Evolutionary conservation across 2,888 invertebrate genomes (phyloP), one percentile per base, ranked within the genome.

Genomic region (Callyntrura guangdongensis): DNA sequence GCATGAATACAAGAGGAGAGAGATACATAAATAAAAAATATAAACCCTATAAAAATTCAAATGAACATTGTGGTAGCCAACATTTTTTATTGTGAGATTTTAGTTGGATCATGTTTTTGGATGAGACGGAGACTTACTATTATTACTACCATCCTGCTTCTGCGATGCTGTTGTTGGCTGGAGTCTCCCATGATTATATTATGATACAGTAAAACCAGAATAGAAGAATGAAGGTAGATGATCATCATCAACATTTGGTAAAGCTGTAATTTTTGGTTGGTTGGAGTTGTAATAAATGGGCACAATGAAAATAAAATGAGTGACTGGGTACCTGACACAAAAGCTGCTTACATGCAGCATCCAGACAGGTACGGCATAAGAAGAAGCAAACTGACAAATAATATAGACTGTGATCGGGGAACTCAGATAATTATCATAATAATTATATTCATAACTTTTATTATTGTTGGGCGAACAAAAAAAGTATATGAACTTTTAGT

Each of bases 391-490:
- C 49, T 20, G 17, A 20, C 77, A 49, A 79, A 79, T 79, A 79
- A 79, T 79, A 81, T 81, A 67, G 47, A 81, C 67, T 87, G 36
- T 36, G 89, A 82, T 81, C 89, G 79, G 56, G 36, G 56, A 79
- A 79, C 79, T 20, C 59, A 56, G 27, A 59, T 83, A 89, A 89
- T 89, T 89, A 83, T 83, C 83, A 89, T 89, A 89, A 79, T 79
- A 79, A 89, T 89, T 79, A 74, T 83, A 59, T 64, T 87, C 79
- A 83, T 83, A 79, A 79, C 74, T 86, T 86, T 86, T 79, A 79
- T 79, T 79, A 79, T 56, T 79, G 79, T 79, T 79, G 56, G 59
- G 79, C 56, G 79, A 79, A 59, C 79, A 79, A 25, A 56, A 56
- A 79, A 79, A 27, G 56, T 79, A 22, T 53, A 22, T 56, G 25